A percentile compares a stretch with the other conserved stretches of the same genome.
Evolutionary conservation across 2,113 vertebrate genomes (phyloP).

Genomic region (Chroicocephalus ridibundus): DNA sequence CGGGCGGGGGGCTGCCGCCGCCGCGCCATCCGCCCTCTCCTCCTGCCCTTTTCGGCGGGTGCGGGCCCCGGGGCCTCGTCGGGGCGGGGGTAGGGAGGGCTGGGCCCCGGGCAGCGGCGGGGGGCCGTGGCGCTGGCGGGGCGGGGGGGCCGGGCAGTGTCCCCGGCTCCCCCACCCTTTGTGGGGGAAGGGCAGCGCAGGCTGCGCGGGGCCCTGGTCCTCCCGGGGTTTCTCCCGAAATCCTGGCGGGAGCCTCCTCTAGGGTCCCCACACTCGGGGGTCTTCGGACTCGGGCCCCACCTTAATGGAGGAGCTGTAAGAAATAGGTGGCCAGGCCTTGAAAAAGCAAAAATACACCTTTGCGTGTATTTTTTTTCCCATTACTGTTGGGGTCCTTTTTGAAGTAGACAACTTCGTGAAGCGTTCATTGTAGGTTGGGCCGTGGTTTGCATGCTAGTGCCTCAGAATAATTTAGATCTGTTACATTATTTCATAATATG

Average conservation of each 20-base stretch:
- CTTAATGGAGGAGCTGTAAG: not conserved
- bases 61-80: not conserved
- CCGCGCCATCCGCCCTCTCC: not conserved
- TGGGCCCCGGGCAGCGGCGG: not conserved
- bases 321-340: not conserved
- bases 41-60: not conserved
- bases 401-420: not conserved
- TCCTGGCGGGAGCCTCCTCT: not conserved
- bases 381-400: not conserved
- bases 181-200: slow-evolving; percentile 40
- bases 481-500: not conserved
- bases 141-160: not conserved
- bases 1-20: not conserved
- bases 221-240: not conserved
- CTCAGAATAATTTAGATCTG: not conserved
- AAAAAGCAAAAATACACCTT: not conserved
- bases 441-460: not conserved
- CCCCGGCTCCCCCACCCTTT: slow-evolving; percentile 9
- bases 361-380: not conserved
- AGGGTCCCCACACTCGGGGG: not conserved
- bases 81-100: not conserved
- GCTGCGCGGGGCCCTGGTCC: not conserved
- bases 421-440: not conserved
- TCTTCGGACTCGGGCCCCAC: not conserved
- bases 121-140: not conserved